Base-by-base conservation (phyloP, 2,113 vertebrate genomes). In the Xerus inauris region DNA sequence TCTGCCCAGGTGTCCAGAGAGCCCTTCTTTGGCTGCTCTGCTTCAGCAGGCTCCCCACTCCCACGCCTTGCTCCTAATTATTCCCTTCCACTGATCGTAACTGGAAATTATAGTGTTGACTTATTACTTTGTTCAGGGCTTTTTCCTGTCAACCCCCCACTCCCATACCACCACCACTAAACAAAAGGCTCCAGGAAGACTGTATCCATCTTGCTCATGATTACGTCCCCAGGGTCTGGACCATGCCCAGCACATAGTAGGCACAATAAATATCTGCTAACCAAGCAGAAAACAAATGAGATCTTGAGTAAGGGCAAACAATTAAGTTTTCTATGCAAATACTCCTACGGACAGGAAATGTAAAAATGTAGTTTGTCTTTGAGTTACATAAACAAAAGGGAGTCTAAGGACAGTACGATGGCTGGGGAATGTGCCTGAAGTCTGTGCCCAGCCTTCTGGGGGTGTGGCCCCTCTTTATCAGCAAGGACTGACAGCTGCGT, bases 261-360 rank as follows among this genome's bases (percentile, higher is more conserved):
- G 64, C 32, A 76, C 20, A 47, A 9, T 28, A 92, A 92, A 24
- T 72, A 92, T 28, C 9, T 69, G 59, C 86, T 93, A n/a, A 83
- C 38, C 54, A 79, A 90, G 95, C 7, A 80, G 40, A 86, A 82
- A 51, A 71, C 6, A 76, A 90, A 38, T 26, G 51, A 85, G 82
- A 54, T 19, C 45, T 11, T 28, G 6, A 28, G 5, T 51, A 73
- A 85, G 94, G 54, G 62, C 54, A 45, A 87, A 79, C 6, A 47
- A n/a, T 5, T 4, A n/a, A n/a, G 20, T 32, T 51, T 59, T n/a
- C 35, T 0, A 35, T 42, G 59, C 10, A 81, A 84, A 95, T 1
- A 5, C 7, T n/a, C 40, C 16, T 81, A 11, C 1, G 26, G 57
- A 45, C 26, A 42, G 42, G 38, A 83, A 24, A 49, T 20, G 20